A percentile compares a stretch with the other conserved stretches of the same genome.
Conservation (phyloP, 1,140 invertebrate species). For the Aphelenchoides fujianensis region DNA sequence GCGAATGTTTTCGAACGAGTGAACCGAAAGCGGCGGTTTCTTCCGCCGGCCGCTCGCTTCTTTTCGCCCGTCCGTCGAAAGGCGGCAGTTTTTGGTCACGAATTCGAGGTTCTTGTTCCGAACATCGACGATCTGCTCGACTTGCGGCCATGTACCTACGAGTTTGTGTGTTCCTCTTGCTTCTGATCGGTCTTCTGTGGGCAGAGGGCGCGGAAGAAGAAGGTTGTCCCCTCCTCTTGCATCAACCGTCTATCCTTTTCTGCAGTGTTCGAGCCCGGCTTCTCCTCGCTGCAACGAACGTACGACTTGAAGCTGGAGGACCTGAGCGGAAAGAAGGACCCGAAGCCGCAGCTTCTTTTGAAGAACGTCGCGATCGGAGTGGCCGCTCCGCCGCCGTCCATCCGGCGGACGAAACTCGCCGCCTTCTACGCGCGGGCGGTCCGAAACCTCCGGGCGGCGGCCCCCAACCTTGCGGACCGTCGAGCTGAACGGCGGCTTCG, state of each 20-base stretch:
- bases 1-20: background rate
- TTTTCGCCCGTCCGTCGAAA: background rate
- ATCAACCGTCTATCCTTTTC: background rate
- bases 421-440: background rate
- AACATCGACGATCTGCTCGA: background rate
- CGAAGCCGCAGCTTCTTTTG: background rate
- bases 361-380: background rate
- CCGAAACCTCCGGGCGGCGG: background rate
- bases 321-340: background rate
- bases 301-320: background rate
- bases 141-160: background rate
- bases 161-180: background rate
- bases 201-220: background rate
- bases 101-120: no score
- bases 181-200: background rate
- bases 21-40: background rate
- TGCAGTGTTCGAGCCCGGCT: constrained; percentile 7
- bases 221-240: background rate
- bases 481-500: constrained; percentile 5
- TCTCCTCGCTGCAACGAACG: background rate
- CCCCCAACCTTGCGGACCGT: background rate
- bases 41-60: no score
- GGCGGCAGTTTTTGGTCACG: background rate
- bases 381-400: background rate
- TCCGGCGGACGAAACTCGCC: background rate